Evolutionary conservation across 2,797 vertebrate genomes (phyloP), one percentile per base, ranked within the genome.

Genomic region (Toxotes lorentzi): DNA sequence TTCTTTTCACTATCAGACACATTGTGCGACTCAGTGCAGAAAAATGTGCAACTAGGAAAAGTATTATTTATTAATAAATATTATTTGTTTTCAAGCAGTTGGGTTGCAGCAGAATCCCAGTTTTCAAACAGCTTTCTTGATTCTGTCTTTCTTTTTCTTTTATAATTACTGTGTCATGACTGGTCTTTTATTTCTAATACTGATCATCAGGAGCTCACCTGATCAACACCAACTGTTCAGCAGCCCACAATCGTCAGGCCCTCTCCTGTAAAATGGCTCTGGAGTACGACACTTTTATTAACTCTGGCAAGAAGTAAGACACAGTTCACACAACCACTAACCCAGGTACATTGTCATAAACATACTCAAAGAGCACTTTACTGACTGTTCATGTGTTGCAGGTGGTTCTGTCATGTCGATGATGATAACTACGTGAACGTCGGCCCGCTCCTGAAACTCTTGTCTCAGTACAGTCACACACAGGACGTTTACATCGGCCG

Each of bases 371-470:
- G 2, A n/a, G 16, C 13, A 0, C 45, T 58, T 62, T 1, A 1
- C 34, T 76, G n/a, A 81, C 65, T 1, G 16, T n/a, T 24, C 27
- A 17, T 61, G 45, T 27, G 0, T 71, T 73, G 8, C 86, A 99
- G 98, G 84, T 99, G 98, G 98, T 99, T 99, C 93, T 99, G 98
- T 91, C 98, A 99, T 0, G 93, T 99, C 47, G 98, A 99, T 0
- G 98, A 99, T 4, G 98, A 99, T 86, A 99, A 99, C 93, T 99
- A 99, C 2, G 92, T 99, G 91, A 97, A 98, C 78, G 91, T 96
- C 0, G 85, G 68, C 43, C 86, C 94, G 41, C 94, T 99, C 48
- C 86, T 97, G 76, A 94, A 45, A n/a, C 94, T 99, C 58, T 71
- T 99, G 9, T 96, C 97, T 5, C 88, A 93, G 59, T 98, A 96